Base-by-base conservation (phyloP, 2,113 vertebrate genomes). In the Platysteira castanea region DNA sequence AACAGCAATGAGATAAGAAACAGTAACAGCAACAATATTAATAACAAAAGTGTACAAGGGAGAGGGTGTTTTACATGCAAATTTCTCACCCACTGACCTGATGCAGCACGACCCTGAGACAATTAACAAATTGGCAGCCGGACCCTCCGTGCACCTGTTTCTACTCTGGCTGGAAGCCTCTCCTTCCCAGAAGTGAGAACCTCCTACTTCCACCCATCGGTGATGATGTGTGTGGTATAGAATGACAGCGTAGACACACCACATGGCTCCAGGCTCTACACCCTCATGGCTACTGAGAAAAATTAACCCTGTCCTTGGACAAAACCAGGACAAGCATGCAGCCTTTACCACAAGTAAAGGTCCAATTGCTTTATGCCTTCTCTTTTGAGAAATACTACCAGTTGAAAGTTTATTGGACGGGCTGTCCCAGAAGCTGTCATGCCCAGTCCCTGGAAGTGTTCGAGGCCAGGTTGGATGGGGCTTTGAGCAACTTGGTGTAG, bases 61-160 rank as follows among this genome's bases (percentile, higher is more conserved):
- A 80, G 42, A 42, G 17, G 26, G 21, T 59, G 28, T 44, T 81
- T 59, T 28, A 33, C 37, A 39, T 52, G 33, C 27, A 65, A 49
- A 52, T 59, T 59, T 7, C 8, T 52, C 60, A 20, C 44, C 27
- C 7, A 33, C 22, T 57, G 59, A 50, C 17, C 52, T 81, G 52
- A 49, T 74, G 37, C 15, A 50, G 27, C 7, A 10, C 0, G 0
- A 24, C 37, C 37, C 31, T 33, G 52, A 59, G 39, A 59, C 28
- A 67, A 59, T 13, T 2, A 57, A 52, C 7, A 15, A 24, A 39
- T 39, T 39, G 37, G 33, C n/a, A 41, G 50, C 59, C 0, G 0
- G 33, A n/a, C 19, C 60, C 37, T 11, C 33, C 1, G 0, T 31
- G 30, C 37, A 14, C 37, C 37, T 53, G 46, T 13, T 82, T 59